Conservation (phyloP, 92 coral and sea anemone species). For the Palythoa caribaeorum region DNA sequence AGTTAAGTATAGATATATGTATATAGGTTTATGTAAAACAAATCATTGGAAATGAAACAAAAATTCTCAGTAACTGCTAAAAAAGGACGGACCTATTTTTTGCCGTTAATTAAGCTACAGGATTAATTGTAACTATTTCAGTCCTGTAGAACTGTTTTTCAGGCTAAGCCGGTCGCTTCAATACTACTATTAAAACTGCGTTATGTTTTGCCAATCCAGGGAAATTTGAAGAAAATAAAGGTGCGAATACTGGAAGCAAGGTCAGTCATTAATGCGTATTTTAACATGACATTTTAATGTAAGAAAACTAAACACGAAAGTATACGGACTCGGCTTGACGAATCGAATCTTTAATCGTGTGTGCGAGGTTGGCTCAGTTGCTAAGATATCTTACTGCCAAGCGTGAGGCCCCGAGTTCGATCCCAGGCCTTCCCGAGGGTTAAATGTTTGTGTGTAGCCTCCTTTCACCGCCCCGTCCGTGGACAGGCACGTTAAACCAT, state of each 20-base stretch:
- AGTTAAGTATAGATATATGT: not conserved
- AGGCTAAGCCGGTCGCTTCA: not conserved
- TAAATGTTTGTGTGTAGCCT: too few species aligned
- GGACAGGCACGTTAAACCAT: too few species aligned
- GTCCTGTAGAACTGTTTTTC: not conserved
- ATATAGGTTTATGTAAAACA: not conserved
- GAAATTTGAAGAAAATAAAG: slow-evolving; percentile 67
- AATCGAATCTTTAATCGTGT: too few species aligned
- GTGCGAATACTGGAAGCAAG: slow-evolving; percentile 44
- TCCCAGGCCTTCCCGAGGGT: too few species aligned
- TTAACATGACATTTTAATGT: too few species aligned
- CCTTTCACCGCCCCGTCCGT: too few species aligned
- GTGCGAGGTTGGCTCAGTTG: too few species aligned
- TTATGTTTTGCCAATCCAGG: slow-evolving; percentile 44
- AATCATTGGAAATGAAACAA: not conserved
- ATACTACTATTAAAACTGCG: not conserved
- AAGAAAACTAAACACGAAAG: too few species aligned
- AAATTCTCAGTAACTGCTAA: too few species aligned
- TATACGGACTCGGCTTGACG: too few species aligned
- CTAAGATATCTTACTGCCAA: too few species aligned
- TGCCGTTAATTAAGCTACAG: not conserved
- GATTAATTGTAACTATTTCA: not conserved
- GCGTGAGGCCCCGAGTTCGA: too few species aligned
- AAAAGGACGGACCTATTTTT: not conserved
- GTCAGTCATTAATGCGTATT: not conserved